A percentile compares a stretch with the other conserved stretches of the same genome.
These are phyloP conservation scores for Dascillus cervinus DNA, from an alignment of 2,888 invertebrate species.

Conservation along the genomic window DNA sequence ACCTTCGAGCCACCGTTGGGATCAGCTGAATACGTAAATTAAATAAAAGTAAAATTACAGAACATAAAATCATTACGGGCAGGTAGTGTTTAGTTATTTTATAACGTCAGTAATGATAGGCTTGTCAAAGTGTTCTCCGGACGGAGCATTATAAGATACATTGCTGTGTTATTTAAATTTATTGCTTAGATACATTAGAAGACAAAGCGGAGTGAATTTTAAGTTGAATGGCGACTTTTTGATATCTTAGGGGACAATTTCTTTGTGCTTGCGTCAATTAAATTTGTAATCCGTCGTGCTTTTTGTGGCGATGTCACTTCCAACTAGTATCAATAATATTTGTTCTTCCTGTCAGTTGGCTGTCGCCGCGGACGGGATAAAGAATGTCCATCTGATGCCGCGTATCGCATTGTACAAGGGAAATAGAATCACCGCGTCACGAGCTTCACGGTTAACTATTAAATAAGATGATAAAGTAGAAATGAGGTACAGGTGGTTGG, in stretches of 20 bases:
- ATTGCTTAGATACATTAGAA: conserved; percentile 13
- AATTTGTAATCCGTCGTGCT: conserved; percentile 2
- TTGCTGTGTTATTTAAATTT: conserved; percentile 16
- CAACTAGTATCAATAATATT: neutral
- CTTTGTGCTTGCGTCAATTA: conserved; percentile 1
- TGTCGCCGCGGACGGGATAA: too few relatives aligned
- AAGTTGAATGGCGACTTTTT: neutral
- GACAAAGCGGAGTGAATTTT: conserved; percentile 6
- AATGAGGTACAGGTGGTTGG: too few relatives aligned
- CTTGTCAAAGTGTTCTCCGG: conserved; percentile 22
- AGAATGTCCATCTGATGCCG: too few relatives aligned
- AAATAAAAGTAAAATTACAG: conserved; percentile 28
- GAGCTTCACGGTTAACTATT: conserved; percentile 31
- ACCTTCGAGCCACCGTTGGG: too few relatives aligned
- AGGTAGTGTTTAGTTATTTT: conserved; percentile 36
- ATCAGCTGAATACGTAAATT: conserved; percentile 18
- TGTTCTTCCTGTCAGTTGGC: too few relatives aligned
- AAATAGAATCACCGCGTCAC: conserved; percentile 27
- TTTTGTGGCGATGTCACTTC: conserved; percentile 1
- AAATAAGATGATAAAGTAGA: conserved; percentile 32
- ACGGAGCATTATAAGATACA: conserved; percentile 16
- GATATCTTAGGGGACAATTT: too few relatives aligned
- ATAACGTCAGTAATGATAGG: conserved; percentile 34
- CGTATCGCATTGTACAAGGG: too few relatives aligned
- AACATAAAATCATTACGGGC: conserved; percentile 27